Evolutionary conservation across 2,113 vertebrate species (phyloP).

Genomic region (Stegastes partitus): DNA sequence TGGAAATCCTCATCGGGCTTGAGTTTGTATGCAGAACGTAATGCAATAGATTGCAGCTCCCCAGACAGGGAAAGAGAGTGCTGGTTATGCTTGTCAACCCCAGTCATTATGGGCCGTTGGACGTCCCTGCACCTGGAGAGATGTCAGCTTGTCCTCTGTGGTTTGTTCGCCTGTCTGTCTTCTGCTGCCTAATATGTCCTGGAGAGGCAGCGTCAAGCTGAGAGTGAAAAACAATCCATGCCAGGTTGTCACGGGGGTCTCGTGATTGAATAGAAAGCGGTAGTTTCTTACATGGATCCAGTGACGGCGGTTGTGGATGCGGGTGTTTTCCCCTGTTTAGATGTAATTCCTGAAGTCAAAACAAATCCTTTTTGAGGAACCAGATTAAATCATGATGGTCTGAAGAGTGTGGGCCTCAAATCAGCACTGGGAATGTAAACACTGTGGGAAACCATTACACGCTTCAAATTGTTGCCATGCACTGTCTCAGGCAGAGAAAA

Average conservation of each 20-base stretch:
- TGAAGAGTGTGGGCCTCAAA: slow-evolving; percentile 44
- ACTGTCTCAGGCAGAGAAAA: slow-evolving; percentile 18
- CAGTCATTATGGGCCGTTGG: slow-evolving; percentile 48
- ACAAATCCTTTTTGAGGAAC: slow-evolving; percentile 61
- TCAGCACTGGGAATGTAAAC: slow-evolving; percentile 62
- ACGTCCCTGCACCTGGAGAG: slow-evolving; percentile 68
- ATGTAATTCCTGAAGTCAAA: slow-evolving; percentile 72
- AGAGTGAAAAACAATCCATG: slow-evolving; percentile 50
- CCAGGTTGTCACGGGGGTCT: slow-evolving; percentile 24
- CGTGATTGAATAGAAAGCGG: slow-evolving; percentile 65
- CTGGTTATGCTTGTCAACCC: slow-evolving; percentile 65
- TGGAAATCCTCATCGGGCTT: slow-evolving; percentile 24
- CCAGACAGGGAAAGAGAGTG: slow-evolving; percentile 30
- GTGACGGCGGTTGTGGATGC: slow-evolving; percentile 50
- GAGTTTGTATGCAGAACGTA: slow-evolving; percentile 38
- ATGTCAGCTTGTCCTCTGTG: slow-evolving; percentile 59
- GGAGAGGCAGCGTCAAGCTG: slow-evolving; percentile 7
- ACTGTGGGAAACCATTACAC: slow-evolving; percentile 51
- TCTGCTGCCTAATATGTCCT: slow-evolving; percentile 34
- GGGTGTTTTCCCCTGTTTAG: slow-evolving; percentile 53
- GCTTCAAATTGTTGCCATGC: slow-evolving; percentile 47
- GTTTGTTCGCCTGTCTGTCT: slow-evolving; percentile 62
- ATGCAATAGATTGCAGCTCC: slow-evolving; percentile 28
- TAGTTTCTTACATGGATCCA: slow-evolving; percentile 49
- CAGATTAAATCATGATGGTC: slow-evolving; percentile 49